Conservation (phyloP, 2,113 vertebrate species). For the Poecile atricapillus region DNA sequence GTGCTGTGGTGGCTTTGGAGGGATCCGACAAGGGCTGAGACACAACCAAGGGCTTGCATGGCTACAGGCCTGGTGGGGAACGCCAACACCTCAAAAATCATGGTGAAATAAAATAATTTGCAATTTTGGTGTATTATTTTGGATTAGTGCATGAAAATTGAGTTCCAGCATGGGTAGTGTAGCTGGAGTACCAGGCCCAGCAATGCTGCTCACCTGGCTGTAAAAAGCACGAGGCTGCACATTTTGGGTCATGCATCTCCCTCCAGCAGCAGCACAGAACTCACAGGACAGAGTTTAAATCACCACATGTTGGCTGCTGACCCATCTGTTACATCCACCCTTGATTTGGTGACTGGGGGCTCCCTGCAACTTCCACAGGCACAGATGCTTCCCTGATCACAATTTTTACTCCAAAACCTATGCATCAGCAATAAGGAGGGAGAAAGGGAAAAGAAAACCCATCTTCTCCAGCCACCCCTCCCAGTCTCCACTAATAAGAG, state of each 20-base stretch:
- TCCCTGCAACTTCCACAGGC: not conserved
- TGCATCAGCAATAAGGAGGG: not conserved
- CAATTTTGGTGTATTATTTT: rapidly evolving
- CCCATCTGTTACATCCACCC: not conserved
- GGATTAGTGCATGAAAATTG: not conserved
- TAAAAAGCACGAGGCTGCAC: rapidly evolving
- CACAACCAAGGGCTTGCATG: rapidly evolving
- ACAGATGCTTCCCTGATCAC: not conserved
- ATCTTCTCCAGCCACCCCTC: not conserved
- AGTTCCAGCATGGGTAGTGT: rapidly evolving
- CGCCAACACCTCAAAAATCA: rapidly evolving
- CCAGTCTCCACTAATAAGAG: not conserved
- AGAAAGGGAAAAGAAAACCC: not conserved
- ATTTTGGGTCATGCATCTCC: rapidly evolving
- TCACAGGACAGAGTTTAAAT: not conserved
- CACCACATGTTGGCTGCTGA: not conserved
- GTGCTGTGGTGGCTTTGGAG: rapidly evolving
- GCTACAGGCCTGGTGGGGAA: rapidly evolving
- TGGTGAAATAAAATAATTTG: rapidly evolving
- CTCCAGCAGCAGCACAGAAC: not conserved
- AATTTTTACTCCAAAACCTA: not conserved
- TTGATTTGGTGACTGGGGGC: not conserved
- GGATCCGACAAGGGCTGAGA: rapidly evolving
- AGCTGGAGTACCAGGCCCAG: not conserved
- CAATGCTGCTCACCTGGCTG: not conserved